Base-by-base conservation (phyloP, 2,113 vertebrate species). In the Colistium nudipinnis region DNA sequence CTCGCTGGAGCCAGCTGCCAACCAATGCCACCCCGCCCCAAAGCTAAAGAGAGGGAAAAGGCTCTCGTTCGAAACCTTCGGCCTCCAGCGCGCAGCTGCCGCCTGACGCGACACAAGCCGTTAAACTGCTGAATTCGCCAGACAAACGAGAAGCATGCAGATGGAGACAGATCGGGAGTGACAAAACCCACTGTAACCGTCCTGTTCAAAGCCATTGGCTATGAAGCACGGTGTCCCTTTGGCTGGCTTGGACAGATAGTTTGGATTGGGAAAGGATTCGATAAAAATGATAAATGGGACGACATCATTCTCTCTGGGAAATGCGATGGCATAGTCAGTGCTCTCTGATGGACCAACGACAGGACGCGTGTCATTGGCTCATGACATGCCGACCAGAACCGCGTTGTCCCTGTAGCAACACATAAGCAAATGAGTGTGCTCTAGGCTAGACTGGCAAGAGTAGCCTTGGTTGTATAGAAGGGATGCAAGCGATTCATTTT, bases 41-140 rank as follows among this genome's bases (percentile, higher is more conserved):
- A 25, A 16, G 10, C 36, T 25, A 33, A 68, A 45, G 53, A 72
- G 54, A 85, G 53, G 55, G 74, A 69, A 82, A 72, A 70, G 52
- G 45, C 45, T 80, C 57, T 27, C 57, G 70, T 73, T 52, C 64
- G 53, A 71, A 81, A 63, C 28, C 38, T 71, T 35, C 54, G n/a
- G n/a, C 59, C 61, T 74, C 44, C 49, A 78, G 80, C 61, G 33
- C 55, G 83, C 35, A 72, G 36, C 71, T 62, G 74, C 78, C 30
- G 48, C 71, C 57, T 62, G 56, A 74, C 65, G 64, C 24, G 73
- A 80, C 70, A 68, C 48, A 47, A 71, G 70, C 70, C 75, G 56
- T 84, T 87, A 84, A 83, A 66, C 54, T 47, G 62, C 51, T 30
- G 76, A 71, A 83, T 68, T 62, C 74, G 52, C 65, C 62, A 70